Conservation (phyloP, 2,888 invertebrate species). For the Carabus problematicus region DNA sequence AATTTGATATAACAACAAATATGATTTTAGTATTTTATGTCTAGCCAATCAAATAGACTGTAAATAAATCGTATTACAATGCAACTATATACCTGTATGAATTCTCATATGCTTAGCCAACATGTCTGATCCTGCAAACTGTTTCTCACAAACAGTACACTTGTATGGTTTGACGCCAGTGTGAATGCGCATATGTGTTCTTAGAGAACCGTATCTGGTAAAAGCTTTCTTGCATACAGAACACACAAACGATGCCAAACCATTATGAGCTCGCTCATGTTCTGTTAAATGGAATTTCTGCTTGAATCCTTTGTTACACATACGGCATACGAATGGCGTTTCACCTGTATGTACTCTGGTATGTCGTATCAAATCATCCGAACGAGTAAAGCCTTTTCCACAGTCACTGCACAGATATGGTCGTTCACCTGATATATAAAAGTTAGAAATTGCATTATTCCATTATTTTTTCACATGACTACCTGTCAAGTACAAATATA, state of each 20-base stretch:
- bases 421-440: constrained; percentile 38
- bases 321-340: constrained; percentile 48
- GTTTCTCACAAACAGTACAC: constrained; percentile 45
- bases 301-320: constrained; percentile 48
- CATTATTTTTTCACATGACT: not conserved
- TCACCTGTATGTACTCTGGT: constrained; percentile 48
- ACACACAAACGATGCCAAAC: constrained; percentile 45
- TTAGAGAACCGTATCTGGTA: constrained; percentile 46
- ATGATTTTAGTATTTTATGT: no score
- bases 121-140: constrained; percentile 47
- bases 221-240: constrained; percentile 47
- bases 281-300: constrained; percentile 49
- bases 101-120: constrained; percentile 46
- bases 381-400: constrained; percentile 48
- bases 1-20: not conserved
- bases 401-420: constrained; percentile 48
- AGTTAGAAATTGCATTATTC: not conserved
- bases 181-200: constrained; percentile 47
- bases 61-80: not conserved
- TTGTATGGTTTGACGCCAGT: constrained; percentile 45
- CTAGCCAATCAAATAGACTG: no score
- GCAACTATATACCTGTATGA: constrained; percentile 44
- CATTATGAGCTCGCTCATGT: constrained; percentile 48
- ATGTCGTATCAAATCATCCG: constrained; percentile 47
- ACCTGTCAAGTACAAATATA: no score